Evolutionary conservation across 2,113 vertebrate genomes (phyloP).

Genomic region (Origma solitaria): DNA sequence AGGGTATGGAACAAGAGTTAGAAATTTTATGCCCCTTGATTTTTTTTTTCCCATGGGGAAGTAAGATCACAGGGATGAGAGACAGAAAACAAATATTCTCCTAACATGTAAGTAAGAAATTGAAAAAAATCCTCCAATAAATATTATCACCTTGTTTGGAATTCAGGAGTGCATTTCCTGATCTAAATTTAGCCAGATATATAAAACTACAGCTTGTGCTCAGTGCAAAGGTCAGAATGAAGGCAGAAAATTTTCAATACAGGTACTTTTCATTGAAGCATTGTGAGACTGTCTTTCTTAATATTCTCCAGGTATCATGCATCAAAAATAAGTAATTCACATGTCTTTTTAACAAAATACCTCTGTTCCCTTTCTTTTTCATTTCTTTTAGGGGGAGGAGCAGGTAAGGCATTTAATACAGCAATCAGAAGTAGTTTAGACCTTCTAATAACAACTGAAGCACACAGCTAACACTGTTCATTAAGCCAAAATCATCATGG

Average conservation of each 20-base stretch:
- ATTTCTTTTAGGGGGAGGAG: accelerated
- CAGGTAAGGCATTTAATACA: background rate
- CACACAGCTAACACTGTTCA: background rate
- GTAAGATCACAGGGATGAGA: background rate
- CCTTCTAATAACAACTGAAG: background rate
- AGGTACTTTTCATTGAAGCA: background rate
- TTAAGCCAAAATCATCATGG: background rate
- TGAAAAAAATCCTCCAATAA: background rate
- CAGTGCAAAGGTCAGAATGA: background rate
- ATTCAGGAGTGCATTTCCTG: background rate
- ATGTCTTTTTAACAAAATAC: background rate
- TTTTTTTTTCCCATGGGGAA: background rate
- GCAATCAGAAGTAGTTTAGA: background rate
- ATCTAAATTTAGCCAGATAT: background rate
- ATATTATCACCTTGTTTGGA: background rate
- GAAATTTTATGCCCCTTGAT: background rate
- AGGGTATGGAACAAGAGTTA: background rate
- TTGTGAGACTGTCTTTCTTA: background rate
- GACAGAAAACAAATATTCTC: background rate
- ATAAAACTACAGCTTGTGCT: background rate
- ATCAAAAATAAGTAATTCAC: background rate
- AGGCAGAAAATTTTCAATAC: background rate
- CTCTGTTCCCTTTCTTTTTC: no score
- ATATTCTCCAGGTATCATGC: background rate
- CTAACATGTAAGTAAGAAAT: background rate